Evolutionary conservation across 1,140 invertebrate species (phyloP), one percentile per base, ranked within the genome.

Genomic region (Diorhabda elongata): DNA sequence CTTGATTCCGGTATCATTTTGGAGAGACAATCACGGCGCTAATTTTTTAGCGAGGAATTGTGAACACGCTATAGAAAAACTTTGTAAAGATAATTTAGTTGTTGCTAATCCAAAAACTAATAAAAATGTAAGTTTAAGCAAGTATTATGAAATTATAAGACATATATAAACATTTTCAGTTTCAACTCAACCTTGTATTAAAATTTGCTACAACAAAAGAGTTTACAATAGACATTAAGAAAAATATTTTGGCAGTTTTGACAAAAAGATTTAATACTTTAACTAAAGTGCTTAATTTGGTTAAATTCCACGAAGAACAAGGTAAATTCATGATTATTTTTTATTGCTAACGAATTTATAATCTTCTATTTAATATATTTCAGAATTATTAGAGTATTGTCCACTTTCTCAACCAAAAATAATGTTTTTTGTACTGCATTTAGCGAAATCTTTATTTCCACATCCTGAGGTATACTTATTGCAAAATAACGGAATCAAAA

Each of bases 31-130:
- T 2, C 73, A 78, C 3, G 78, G 81, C 59, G 77, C 81, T 0
- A 59, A 68, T 68, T 86, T 86, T 68, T 69, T 86, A 43, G 82
- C 81, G 3, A 78, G 83, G 64, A 85, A 85, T 70, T 86, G 85
- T 70, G 82, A 81, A 3, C 68, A 78, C 3, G 84, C 84, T 0
- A 72, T 86, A 3, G 80, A 83, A 45, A 82, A 82, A 73, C 71
- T 86, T 0, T 85, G 84, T 64, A 78, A 77, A 11, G 74, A 78
- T 9, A 84, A 82, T 69, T 76, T 86, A 41, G 81, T 83, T 42
- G 77, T 86, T 7, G 79, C 81, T 47, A 73, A 79, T 73, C 70
- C 74, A 69, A 58, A 70, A 73, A 74, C 59, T 71, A 58, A 26
- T 60, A 66, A 11, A 59, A 66, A 64, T 45, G 69, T 71, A 62